Evolutionary conservation across 2,113 vertebrate species (phyloP), one percentile per base, ranked within the genome.

Genomic region (Silurus glanis): DNA sequence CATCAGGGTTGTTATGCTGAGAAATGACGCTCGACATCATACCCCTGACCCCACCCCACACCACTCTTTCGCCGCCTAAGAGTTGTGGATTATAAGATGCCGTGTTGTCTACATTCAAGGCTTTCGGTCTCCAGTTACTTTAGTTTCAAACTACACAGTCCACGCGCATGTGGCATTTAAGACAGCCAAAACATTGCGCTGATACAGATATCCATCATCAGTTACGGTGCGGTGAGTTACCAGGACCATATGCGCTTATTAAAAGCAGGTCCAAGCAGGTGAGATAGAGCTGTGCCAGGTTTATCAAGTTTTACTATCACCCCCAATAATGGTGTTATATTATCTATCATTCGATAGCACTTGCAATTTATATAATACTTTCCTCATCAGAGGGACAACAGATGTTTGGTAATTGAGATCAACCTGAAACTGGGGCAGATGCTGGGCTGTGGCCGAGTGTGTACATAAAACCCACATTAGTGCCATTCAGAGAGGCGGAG

Each of bases 1-100:
- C 94, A 95, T 94, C 92, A 85, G 93, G 93, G 94, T 94, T 95
- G 94, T 95, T 95, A 93, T 95, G 94, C 93, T 94, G 94, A 91
- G 94, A 95, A 95, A 94, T 94, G 94, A 95, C 92, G 94, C 92
- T 61, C 58, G 45, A 74, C 69, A 28, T n/a, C 56, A 79, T 83
- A 76, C 64, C 90, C 88, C 91, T 87, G 92, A 90, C 82, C 91
- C 90, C 91, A 93, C 92, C 94, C 91, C 93, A 66, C 51, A 19
- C 47, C 62, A 21, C 19, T 84, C 62, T 37, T 19, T 67, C 80
- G 1, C 49, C 79, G 83, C 74, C 13, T 67, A 71, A 49, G 84
- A 82, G 76, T 83, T 82, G 83, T 84, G 47, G 53, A 72, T 71
- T 28, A 16, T 80, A 53, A 86, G 75, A 74, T 83, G 62, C 56